These are phyloP conservation scores for Tinamus guttatus DNA, from an alignment of 2,113 vertebrate species.

Conservation along the genomic window DNA sequence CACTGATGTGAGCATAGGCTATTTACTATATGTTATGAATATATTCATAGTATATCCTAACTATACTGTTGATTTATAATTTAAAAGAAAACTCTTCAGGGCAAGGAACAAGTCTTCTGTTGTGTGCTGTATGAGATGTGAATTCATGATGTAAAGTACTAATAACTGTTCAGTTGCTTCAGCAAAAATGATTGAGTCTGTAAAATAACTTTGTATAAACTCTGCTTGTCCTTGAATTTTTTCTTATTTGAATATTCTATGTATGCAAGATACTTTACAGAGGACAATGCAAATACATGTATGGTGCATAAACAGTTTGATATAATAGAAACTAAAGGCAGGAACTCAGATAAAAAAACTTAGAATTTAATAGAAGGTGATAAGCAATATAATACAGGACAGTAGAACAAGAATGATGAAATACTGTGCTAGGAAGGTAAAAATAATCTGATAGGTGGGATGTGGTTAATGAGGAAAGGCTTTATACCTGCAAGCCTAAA, in stretches of 20 bases:
- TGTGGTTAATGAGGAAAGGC: neutral
- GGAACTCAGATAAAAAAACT: neutral
- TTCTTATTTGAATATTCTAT: constrained; percentile 23
- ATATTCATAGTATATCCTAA: neutral
- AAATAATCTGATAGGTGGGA: neutral
- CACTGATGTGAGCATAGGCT: neutral
- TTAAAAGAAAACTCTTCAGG: neutral
- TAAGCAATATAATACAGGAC: neutral
- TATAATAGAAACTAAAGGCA: neutral
- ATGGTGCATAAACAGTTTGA: neutral
- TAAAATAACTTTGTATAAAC: neutral
- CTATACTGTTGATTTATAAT: neutral
- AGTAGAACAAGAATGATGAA: constrained; percentile 2
- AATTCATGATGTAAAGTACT: neutral
- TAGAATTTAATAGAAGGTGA: neutral
- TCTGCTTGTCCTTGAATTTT: neutral
- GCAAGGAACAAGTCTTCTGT: neutral
- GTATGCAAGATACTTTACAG: neutral
- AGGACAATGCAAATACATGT: constrained; percentile 1
- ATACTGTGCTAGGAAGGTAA: neutral
- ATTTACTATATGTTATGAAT: neutral
- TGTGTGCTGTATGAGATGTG: neutral
- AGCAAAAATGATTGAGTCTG: neutral
- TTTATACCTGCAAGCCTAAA: constrained; percentile 5
- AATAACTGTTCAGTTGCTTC: neutral